These are phyloP conservation scores for Mastomys coucha DNA, from an alignment of 2,113 vertebrate genomes.

Conservation along the genomic window DNA sequence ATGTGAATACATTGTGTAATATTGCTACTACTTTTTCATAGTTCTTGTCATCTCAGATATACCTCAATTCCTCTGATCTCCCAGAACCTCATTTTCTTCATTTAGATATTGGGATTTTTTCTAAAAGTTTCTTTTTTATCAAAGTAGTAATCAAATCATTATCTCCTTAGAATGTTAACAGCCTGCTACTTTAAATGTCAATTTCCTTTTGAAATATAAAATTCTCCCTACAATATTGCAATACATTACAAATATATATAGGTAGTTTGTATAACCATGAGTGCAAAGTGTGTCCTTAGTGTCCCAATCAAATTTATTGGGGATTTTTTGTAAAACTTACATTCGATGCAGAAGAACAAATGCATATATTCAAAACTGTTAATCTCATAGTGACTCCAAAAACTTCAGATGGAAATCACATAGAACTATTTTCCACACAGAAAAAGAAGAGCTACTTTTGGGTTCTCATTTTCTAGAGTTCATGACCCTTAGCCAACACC, in stretches of 20 bases:
- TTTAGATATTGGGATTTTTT: background rate
- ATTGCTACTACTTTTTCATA: background rate
- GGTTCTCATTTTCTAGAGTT: background rate
- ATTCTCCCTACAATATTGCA: background rate
- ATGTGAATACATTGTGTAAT: background rate
- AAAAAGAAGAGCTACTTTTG: background rate
- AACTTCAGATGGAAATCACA: background rate
- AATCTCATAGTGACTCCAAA: background rate
- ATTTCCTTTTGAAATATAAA: background rate
- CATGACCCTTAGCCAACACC: background rate
- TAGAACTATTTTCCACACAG: background rate
- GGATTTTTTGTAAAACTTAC: slow-evolving; percentile 15
- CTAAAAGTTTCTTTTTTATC: slow-evolving; percentile 33
- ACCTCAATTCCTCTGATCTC: background rate
- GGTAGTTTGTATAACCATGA: background rate
- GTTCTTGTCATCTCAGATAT: background rate
- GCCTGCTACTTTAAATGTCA: background rate
- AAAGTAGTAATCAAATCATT: background rate
- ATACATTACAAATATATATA: background rate
- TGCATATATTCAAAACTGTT: background rate
- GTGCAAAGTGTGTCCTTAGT: background rate
- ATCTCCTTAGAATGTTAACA: slow-evolving; percentile 3
- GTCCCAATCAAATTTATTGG: slow-evolving; percentile 28
- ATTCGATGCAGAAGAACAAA: background rate
- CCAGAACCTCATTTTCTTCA: background rate